These are phyloP conservation scores for Megalonaias nervosa DNA, from an alignment of 1,140 invertebrate species.

Conservation along the genomic window DNA sequence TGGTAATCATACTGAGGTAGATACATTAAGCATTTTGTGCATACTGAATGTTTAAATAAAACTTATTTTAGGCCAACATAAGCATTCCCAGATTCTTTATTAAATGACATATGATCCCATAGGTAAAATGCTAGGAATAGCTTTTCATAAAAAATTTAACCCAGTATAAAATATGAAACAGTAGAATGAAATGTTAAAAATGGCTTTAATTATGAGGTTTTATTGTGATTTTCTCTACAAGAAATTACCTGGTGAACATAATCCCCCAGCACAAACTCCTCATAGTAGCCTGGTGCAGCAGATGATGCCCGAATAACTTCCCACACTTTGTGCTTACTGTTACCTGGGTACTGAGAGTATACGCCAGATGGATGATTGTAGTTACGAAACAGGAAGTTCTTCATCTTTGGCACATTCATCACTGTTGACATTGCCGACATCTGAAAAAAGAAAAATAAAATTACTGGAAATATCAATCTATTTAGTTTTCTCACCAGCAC, in stretches of 20 bases:
- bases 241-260: slow-evolving; percentile 83
- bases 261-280: slow-evolving; percentile 85
- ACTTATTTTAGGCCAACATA: not conserved
- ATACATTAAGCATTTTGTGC: not conserved
- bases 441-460: slow-evolving; percentile 23
- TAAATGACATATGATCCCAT: no score
- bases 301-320: slow-evolving; percentile 92
- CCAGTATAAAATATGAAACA: not conserved
- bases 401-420: slow-evolving; percentile 84
- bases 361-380: slow-evolving; percentile 85
- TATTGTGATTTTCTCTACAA: not conserved
- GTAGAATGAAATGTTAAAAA: not conserved
- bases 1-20: no score
- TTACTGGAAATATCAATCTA: not conserved
- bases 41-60: no score
- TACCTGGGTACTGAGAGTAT: slow-evolving; percentile 86
- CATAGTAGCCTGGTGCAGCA: slow-evolving; percentile 94
- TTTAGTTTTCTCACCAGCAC: not conserved
- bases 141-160: no score
- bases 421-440: slow-evolving; percentile 83
- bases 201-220: not conserved
- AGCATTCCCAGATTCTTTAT: no score
- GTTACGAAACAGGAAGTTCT: slow-evolving; percentile 92
- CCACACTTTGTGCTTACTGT: slow-evolving; percentile 83
- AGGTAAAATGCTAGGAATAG: not conserved